Evolutionary conservation across 2,113 vertebrate species (phyloP).

Genomic region (Pachypanchax playfairii): DNA sequence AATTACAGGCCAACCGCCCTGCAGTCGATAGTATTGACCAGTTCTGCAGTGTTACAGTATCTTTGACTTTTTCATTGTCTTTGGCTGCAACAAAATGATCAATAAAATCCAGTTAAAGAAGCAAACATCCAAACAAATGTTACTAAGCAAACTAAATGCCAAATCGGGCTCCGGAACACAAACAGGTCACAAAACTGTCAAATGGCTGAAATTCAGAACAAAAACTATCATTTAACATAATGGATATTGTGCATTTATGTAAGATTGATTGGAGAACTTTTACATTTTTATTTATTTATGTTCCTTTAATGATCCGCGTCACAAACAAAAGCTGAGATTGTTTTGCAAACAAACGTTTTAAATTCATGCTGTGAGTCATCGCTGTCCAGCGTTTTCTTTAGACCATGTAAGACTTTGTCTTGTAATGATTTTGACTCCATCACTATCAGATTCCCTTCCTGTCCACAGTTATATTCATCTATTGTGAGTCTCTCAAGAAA

Average conservation of each 20-base stretch:
- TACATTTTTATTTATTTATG: not conserved
- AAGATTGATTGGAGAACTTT: not conserved
- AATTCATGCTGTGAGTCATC: too few species aligned
- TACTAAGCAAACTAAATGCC: not conserved
- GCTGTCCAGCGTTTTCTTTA: too few species aligned
- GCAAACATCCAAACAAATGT: not conserved
- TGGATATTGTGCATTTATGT: not conserved
- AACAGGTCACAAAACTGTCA: not conserved
- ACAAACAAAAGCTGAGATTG: too few species aligned
- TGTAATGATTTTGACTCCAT: too few species aligned
- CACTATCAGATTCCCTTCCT: too few species aligned
- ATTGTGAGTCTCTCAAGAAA: too few species aligned
- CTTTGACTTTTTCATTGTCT: constrained; percentile 28
- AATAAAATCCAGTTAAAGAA: not conserved
- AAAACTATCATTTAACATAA: not conserved
- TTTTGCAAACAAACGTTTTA: too few species aligned
- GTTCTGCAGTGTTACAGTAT: constrained; percentile 10
- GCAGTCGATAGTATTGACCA: constrained; percentile 55
- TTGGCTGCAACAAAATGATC: constrained; percentile 5
- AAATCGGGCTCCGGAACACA: not conserved
- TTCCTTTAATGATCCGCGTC: too few species aligned
- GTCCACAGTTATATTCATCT: too few species aligned
- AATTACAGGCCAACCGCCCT: constrained; percentile 40
- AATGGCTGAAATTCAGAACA: not conserved
- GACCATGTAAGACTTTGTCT: too few species aligned